Percentiles rank a stretch among this genome's conserved stretches.
Evolutionary conservation across 2,113 vertebrate species (phyloP).

Genomic region (Lontra canadensis): DNA sequence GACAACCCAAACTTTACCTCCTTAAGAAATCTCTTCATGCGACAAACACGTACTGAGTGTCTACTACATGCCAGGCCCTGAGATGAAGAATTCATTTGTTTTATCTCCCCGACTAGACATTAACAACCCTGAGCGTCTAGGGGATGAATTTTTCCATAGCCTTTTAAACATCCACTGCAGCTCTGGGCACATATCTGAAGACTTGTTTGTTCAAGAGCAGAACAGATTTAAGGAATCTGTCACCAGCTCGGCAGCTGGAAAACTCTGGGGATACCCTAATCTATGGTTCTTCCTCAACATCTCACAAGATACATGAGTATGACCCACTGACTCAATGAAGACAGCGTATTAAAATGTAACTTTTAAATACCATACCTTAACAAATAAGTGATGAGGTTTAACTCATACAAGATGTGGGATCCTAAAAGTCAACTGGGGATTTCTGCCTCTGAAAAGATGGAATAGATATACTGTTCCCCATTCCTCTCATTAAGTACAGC

Average conservation of each 20-base stretch:
- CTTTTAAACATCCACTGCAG: background rate
- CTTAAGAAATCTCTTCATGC: background rate
- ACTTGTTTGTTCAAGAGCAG: constrained; percentile 25
- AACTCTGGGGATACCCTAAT: background rate
- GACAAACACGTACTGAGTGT: background rate
- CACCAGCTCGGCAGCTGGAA: constrained; percentile 37
- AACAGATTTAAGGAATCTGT: constrained; percentile 48
- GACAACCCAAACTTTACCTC: constrained; percentile 4
- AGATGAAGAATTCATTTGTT: background rate
- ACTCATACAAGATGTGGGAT: background rate
- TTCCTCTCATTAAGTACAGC: background rate
- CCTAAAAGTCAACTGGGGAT: background rate
- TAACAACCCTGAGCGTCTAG: background rate
- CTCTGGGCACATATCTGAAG: constrained; percentile 1
- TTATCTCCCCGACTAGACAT: background rate
- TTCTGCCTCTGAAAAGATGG: background rate
- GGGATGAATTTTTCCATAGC: background rate
- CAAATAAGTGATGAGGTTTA: constrained; percentile 15
- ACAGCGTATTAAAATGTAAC: background rate
- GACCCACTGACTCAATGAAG: constrained; percentile 29
- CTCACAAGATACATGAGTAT: background rate
- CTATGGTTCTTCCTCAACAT: constrained; percentile 10
- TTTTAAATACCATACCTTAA: constrained; percentile 21
- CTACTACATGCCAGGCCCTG: background rate
- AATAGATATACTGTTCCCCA: background rate